These are phyloP conservation scores for Ciconia boyciana DNA, from an alignment of 2,113 vertebrate species.

Conservation along the genomic window DNA sequence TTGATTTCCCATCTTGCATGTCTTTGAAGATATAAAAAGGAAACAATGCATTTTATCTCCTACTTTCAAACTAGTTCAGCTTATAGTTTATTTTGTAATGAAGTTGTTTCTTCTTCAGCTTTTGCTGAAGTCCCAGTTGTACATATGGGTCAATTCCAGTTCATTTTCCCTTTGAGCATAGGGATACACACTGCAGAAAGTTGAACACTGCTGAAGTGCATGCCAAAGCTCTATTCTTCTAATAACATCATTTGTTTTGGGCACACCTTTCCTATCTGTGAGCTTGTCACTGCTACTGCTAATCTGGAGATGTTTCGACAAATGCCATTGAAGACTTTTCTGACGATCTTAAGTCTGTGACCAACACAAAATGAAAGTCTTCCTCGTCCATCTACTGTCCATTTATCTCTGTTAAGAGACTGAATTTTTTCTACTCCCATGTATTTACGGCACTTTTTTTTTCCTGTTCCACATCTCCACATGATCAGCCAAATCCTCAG, in stretches of 20 bases:
- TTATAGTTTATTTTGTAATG: constrained; percentile 13
- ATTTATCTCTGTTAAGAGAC: background rate
- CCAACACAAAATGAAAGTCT: background rate
- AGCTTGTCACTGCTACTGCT: background rate
- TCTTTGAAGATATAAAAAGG: constrained; percentile 22
- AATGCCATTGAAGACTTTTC: background rate
- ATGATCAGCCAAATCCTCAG: background rate
- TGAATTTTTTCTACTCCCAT: background rate
- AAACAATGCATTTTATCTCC: constrained; percentile 40
- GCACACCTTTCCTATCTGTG: background rate
- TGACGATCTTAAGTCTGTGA: background rate
- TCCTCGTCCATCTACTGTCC: background rate
- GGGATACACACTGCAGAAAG: background rate
- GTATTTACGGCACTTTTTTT: background rate
- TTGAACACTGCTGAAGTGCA: background rate
- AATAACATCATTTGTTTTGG: background rate
- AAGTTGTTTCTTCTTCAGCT: constrained; percentile 1
- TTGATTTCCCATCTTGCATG: constrained; percentile 6
- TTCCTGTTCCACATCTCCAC: background rate
- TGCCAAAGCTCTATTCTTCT: background rate
- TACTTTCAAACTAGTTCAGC: background rate
- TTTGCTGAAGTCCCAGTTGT: background rate
- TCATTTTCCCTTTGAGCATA: background rate
- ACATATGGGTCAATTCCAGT: background rate
- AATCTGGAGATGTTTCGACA: background rate